Evolutionary conservation across 2,113 vertebrate genomes (phyloP).

Genomic region (Phalacrocorax aristotelis): DNA sequence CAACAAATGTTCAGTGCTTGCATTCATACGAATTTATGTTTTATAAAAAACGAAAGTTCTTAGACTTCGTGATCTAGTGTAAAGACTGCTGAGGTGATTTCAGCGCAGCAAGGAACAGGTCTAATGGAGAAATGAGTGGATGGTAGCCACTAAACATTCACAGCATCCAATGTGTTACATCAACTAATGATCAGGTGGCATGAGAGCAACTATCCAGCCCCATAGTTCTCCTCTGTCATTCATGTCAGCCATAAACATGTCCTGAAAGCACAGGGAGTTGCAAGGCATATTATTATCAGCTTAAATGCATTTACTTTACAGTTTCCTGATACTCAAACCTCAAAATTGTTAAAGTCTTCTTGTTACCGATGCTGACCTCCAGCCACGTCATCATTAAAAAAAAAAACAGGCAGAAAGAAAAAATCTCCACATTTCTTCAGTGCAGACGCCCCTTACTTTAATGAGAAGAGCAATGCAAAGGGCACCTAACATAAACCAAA

Average conservation of each 20-base stretch:
- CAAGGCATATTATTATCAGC: background rate
- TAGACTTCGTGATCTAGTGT: background rate
- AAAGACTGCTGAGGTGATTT: background rate
- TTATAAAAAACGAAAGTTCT: background rate
- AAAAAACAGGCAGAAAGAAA: too few species aligned
- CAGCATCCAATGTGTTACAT: background rate
- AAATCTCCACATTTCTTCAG: background rate
- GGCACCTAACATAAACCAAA: background rate
- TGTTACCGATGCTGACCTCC: background rate
- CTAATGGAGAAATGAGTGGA: background rate
- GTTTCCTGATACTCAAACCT: background rate
- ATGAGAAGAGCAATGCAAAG: background rate
- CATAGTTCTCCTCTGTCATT: background rate
- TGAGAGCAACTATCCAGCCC: background rate
- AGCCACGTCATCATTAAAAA: background rate
- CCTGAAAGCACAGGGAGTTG: background rate
- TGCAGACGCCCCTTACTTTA: background rate
- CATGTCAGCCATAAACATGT: fast-evolving
- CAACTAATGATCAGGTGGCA: background rate
- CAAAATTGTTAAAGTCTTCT: background rate
- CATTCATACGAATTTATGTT: background rate
- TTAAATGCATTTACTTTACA: background rate
- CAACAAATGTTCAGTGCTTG: background rate
- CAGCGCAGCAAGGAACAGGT: background rate
- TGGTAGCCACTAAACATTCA: background rate